These are phyloP conservation scores for Microtus montanus DNA, from an alignment of 2,113 vertebrate genomes.

Conservation along the genomic window DNA sequence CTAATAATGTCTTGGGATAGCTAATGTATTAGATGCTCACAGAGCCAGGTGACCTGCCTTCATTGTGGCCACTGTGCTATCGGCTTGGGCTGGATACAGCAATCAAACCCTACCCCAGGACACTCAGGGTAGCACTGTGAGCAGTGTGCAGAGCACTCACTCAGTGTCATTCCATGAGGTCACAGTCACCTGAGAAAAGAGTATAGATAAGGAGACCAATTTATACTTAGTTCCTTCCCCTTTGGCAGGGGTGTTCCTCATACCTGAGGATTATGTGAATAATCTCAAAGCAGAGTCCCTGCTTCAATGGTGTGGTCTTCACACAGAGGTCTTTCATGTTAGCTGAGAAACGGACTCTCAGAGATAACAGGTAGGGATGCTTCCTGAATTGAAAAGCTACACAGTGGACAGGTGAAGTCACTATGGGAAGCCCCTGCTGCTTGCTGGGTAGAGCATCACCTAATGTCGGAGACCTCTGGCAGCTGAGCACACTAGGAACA, in stretches of 20 bases:
- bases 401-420: background rate
- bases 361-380: background rate
- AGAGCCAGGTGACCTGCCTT: background rate
- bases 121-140: no score
- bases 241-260: no score
- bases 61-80: background rate
- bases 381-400: accelerated
- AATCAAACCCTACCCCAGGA: no score
- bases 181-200: background rate
- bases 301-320: background rate
- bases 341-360: background rate
- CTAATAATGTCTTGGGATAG: background rate
- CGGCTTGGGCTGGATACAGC: background rate
- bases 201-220: background rate
- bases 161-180: background rate
- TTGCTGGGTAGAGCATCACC: background rate
- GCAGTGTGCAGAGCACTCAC: background rate
- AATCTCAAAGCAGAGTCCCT: background rate
- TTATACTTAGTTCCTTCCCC: background rate
- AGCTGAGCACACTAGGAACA: background rate
- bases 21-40: no score
- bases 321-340: background rate
- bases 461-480: background rate
- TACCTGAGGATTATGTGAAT: background rate
- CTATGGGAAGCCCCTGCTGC: background rate